Base-by-base conservation (phyloP, 2,888 invertebrate species). In the Agonopterix alstromeriana region DNA sequence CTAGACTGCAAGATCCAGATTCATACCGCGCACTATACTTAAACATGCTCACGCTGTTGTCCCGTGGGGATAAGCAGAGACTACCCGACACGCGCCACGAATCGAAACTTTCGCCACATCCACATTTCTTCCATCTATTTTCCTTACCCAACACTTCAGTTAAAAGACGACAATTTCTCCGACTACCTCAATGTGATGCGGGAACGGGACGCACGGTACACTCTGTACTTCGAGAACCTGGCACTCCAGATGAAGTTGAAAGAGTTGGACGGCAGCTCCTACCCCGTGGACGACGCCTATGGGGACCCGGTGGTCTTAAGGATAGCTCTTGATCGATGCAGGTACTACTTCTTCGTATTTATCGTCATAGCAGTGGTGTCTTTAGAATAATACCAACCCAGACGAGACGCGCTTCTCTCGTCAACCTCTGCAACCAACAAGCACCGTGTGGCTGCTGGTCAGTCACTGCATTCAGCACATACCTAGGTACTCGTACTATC, bases 151-250 rank as follows among this genome's bases (percentile, higher is more conserved):
- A 27, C 27, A 27, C 27, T 57, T 7, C 55, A 89, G 89, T 36
- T 82, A n/a, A 77, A 77, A 54, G 81, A 81, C 43, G 77, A 79
- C 45, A 69, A 77, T 44, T 84, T 87, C 60, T 72, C 82, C 0
- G 82, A 85, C 38, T 82, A 88, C 60, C 55, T 86, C 5, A 61
- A 57, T 0, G 58, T 89, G 51, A 82, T 86, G 80, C 67, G 70
- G 1, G 88, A 89, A 57, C 67, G 88, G 2, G 86, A 88, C 55
- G 85, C 83, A 2, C 70, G 87, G 2, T 86, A 85, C 61, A 77
- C 83, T 3, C 67, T 89, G 14, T 85, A 82, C 63, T 82, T 80
- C 49, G 88, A 88, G 65, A 89, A 89, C 61, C 54, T 85, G 17
- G 74, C 64, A 1, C 69, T 89, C 10, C 85, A 87, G 40, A 58